Evolutionary conservation across 2,888 invertebrate genomes (phyloP), one percentile per base, ranked within the genome.

Genomic region (Rhingia rostrata): DNA sequence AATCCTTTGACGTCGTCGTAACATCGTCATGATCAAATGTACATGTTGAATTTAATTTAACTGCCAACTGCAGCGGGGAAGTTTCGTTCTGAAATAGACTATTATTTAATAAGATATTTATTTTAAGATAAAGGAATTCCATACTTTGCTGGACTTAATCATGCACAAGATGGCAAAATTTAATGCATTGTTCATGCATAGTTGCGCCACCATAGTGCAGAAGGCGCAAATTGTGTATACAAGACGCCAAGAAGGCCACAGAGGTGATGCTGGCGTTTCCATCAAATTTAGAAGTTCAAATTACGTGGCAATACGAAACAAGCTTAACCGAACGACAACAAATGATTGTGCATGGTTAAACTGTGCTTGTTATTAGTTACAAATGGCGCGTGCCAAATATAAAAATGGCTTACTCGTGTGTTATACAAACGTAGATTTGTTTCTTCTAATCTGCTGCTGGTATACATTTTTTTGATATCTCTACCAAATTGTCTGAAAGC

Each of bases 111-210:
- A 22, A 4, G 7, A 39, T 4, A 37, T 47, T 12, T 4, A 5
- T 10, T 47, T 14, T 22, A 53, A 32, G 5, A 6, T 10, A n/a
- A 53, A 32, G 58, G 10, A 5, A 72, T 5, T 0, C 12, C 67
- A 45, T 88, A 86, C 49, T 78, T 86, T n/a, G 66, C 90, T 90
- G 4, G 89, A 88, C 79, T 92, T 92, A 12, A 93, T 92, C 93
- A 93, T 93, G 87, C 93, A 93, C 4, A 93, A 91, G 58, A 93
- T 91, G 4, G 93, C 92, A 82, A 93, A 92, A 86, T 92, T 93
- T 47, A 93, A 89, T 87, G 93, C 93, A 70, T 93, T 92, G 6
- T 93, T 90, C 88, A 93, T 89, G 53, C 90, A 88, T 54, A 92
- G 88, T 4, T 92, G 90, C 10, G 89, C 86, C 5, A 90, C 84